Evolutionary conservation across 2,888 invertebrate species (phyloP).

Genomic region (Chloroclystis v-ata): DNA sequence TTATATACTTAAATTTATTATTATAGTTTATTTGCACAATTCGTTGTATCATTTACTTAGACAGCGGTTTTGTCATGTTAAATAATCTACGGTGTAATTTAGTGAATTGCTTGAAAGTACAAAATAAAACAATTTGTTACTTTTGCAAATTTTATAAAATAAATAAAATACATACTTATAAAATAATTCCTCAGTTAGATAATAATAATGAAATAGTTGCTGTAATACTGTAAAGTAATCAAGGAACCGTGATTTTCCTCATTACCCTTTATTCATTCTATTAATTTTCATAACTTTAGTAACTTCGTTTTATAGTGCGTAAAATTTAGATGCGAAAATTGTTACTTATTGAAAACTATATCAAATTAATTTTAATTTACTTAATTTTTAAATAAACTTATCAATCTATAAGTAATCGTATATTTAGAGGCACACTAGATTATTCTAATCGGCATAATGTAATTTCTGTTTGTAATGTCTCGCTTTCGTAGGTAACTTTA

Average conservation of each 20-base stretch:
- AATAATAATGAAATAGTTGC: constrained; percentile 72
- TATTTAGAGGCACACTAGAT: constrained; percentile 52
- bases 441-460: constrained; percentile 52
- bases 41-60: constrained; percentile 77
- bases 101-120: constrained; percentile 84
- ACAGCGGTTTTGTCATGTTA: constrained; percentile 67
- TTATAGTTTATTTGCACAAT: constrained; percentile 76
- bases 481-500: constrained; percentile 55
- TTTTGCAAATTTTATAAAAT: constrained; percentile 84
- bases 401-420: constrained; percentile 48
- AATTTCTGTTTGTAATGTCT: constrained; percentile 53
- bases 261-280: constrained; percentile 1
- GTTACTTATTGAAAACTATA: constrained; percentile 65
- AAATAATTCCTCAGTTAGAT: constrained; percentile 61
- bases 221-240: constrained; percentile 50
- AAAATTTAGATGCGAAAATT: constrained; percentile 64
- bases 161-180: constrained; percentile 74
- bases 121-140: constrained; percentile 82
- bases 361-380: constrained; percentile 37
- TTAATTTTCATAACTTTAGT: constrained; percentile 41
- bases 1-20: constrained; percentile 53
- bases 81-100: constrained; percentile 75
- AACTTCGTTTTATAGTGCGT: constrained; percentile 58
- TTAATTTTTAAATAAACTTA: constrained; percentile 41
- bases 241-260: constrained; percentile 49